Evolutionary conservation across 2,797 vertebrate species (phyloP), one percentile per base, ranked within the genome.

Genomic region (Cercopithecus mitis): DNA sequence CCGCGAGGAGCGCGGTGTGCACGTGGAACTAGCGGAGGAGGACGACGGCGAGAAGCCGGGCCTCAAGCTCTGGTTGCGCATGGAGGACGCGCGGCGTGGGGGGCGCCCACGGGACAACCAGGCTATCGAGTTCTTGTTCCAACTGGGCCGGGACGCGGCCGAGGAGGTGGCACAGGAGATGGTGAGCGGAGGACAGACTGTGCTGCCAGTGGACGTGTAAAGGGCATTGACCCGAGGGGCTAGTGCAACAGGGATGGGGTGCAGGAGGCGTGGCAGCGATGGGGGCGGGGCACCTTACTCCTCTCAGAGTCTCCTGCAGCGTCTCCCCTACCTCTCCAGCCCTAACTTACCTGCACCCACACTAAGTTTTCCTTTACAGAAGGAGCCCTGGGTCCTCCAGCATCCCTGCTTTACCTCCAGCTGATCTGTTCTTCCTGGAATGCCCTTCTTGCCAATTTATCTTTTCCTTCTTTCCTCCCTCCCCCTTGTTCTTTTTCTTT

Each of bases 111-210:
- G 99, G 98, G 99, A 99, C 99, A 99, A 99, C 99, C 99, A 99
- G 0, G 99, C 99, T 98, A 99, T 99, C 7, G 99, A 99, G 98
- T 99, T 99, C 98, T 98, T 99, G 87, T 99, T 99, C 0, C 99
- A 99, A 97, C 99, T 99, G 57, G 99, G 99, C 98, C 99, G 99
- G 98, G 99, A 99, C 0, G 99, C 99, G 25, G 99, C 99, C 0
- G 99, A 99, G 98, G 99, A 99, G 98, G 99, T 99, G 98, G 99
- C 99, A 0, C 99, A 99, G 98, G 99, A 99, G 98, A 99, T 99
- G 99, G 99, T 99, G 98, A 98, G 99, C 87, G 5, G 97, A n/a
- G 47, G 76, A n/a, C 64, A 30, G 61, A 70, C n/a, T 25, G 75
- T 94, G 17, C 41, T 22, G n/a, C 7, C 7, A 3, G 52, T 86